These are phyloP conservation scores for Apis florea DNA, from an alignment of 1,140 invertebrate species.

Conservation along the genomic window DNA sequence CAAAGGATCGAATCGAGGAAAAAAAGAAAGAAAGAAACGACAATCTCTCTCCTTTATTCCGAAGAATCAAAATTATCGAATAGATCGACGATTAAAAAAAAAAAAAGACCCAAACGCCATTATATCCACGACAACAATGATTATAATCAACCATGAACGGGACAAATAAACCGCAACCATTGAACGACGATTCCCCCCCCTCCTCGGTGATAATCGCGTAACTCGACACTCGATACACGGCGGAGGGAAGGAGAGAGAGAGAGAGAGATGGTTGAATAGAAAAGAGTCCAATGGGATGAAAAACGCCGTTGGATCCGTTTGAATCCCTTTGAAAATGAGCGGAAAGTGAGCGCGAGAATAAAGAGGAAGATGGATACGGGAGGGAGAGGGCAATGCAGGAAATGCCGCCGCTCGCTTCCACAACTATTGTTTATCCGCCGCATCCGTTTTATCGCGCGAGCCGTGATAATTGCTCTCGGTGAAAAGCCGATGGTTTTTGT, in stretches of 20 bases:
- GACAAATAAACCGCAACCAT: neutral
- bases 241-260: neutral
- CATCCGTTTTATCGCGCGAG: slow-evolving; percentile 28
- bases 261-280: slow-evolving; percentile 7
- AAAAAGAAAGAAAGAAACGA: too few species aligned
- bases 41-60: too few species aligned
- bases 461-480: slow-evolving; percentile 13
- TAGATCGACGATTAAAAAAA: too few species aligned
- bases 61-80: too few species aligned
- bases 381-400: slow-evolving; percentile 16
- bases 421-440: slow-evolving; percentile 21
- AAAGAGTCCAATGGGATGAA: neutral
- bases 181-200: neutral
- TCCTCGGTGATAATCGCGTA: neutral
- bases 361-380: neutral
- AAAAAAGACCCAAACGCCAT: too few species aligned
- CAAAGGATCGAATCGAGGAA: too few species aligned
- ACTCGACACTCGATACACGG: slow-evolving; percentile 15
- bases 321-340: neutral
- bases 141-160: neutral
- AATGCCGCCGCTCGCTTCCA: neutral
- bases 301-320: neutral
- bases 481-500: slow-evolving; percentile 20
- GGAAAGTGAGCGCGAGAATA: neutral
- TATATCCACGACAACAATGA: too few species aligned